Evolutionary conservation across 2,888 invertebrate genomes (phyloP), one percentile per base, ranked within the genome.

Genomic region (Zaprionus obscuricornis): DNA sequence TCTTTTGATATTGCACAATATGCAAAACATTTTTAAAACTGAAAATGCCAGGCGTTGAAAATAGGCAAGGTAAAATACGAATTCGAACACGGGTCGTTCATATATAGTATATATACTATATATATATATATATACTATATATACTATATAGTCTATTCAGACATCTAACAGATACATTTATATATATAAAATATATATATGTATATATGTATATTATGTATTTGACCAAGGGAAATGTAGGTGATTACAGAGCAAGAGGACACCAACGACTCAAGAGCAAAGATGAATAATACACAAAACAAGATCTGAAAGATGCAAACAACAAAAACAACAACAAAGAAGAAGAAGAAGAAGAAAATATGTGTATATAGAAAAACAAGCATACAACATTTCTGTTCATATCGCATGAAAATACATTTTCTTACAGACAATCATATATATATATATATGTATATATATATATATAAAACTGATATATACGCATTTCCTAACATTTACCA

Each of bases 1-100:
- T n/a, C 66, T 76, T 55, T 76, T 74, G 74, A 72, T 74, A 74
- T 87, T 86, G 87, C 85, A 86, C 86, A 87, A 85, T 79, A 74
- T 71, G 58, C 74, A 63, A 74, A 74, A 75, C 71, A 77, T 68
- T 74, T 83, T 72, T 66, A 74, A 68, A 64, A 71, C 56, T 66
- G 40, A 66, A 68, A 66, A 70, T 70, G 73, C 71, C 76, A 78
- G 51, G 49, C 69, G 74, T 64, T 72, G 55, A 66, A 68, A 74
- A 79, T 67, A 65, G 74, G 66, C 70, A 69, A 74, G 75, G 59
- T 68, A 72, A 74, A 58, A 70, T 33, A 42, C 62, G 49, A 65
- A 59, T 20, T 52, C 42, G 34, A 52, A 29, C 27, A n/a, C n/a
- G n/a, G n/a, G 39, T 62, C 50, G 51, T 37, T 11, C 52, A 51